phyloP scores from a whole-genome alignment of 2,797 vertebrate genomes.

The Presbytis comata region DNA sequence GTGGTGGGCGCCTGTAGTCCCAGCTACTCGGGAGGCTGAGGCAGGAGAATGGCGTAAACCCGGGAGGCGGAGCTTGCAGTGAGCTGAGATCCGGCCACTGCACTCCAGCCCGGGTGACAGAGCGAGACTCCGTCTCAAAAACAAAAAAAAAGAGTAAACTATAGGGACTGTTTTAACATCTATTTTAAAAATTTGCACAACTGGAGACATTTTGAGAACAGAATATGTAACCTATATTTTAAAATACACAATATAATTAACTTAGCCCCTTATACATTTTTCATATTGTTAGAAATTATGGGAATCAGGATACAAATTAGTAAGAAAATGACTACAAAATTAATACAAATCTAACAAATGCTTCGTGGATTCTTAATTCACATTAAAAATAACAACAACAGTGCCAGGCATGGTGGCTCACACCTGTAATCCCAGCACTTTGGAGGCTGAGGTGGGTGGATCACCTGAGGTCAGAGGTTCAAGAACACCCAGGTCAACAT shows the following conservation, averaged over 20 bases:
- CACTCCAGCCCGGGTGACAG: no score
- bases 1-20: no score
- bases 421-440: no score
- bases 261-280: not conserved
- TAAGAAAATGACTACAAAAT: constrained; percentile 9
- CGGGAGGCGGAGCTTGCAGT: no score
- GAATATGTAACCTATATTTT: not conserved
- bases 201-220: not conserved
- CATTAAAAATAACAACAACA: not conserved
- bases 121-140: no score
- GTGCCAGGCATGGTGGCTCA: no score
- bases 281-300: constrained; percentile 28
- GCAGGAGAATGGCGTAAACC: no score
- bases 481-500: not conserved
- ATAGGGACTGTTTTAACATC: constrained; percentile 3
- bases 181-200: constrained; percentile 18
- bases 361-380: not conserved
- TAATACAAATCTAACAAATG: constrained; percentile 31
- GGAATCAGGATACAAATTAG: not conserved
- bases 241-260: constrained; percentile 9
- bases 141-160: not conserved
- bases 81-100: no score
- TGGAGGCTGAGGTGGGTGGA: no score
- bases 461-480: no score
- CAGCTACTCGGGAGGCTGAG: no score